Evolutionary conservation across 2,888 invertebrate species (phyloP).

Genomic region (Ptychoptera albimana): DNA sequence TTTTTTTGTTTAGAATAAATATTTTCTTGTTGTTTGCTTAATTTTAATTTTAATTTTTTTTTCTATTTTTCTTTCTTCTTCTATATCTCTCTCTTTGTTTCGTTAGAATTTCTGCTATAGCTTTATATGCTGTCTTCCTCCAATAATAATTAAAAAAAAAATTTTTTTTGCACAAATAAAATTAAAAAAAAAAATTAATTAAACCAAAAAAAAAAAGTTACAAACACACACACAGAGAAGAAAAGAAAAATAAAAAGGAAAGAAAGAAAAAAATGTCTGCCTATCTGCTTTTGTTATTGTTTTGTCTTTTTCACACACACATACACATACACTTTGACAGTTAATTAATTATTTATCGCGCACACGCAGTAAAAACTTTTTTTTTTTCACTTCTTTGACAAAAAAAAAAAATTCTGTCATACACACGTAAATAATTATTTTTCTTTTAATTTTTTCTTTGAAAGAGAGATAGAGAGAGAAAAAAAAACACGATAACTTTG

Average conservation of each 20-base stretch:
- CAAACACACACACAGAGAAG: neutral
- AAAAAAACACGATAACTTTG: no score
- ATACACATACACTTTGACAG: neutral
- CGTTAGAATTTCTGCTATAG: conserved; percentile 9
- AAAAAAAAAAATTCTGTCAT: no score
- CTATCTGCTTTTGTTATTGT: neutral
- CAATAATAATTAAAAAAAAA: no score
- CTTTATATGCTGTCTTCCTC: conserved; percentile 3
- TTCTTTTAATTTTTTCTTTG: no score
- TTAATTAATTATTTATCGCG: neutral
- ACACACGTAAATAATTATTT: no score
- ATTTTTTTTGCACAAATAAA: neutral
- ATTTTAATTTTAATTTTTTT: conserved; percentile 11
- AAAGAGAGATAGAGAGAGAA: no score
- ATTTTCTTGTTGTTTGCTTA: conserved; percentile 19
- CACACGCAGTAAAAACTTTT: no score
- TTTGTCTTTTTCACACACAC: neutral
- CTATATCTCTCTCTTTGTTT: conserved; percentile 8
- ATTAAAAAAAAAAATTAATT: neutral
- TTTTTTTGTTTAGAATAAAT: conserved; percentile 23
- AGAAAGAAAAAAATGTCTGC: neutral
- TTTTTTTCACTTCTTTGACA: no score
- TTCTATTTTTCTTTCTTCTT: conserved; percentile 4
- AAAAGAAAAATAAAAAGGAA: neutral
- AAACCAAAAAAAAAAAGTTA: neutral